phyloP scores from a whole-genome alignment of 2,888 invertebrate genomes.

The Cerastis rubricosa region DNA sequence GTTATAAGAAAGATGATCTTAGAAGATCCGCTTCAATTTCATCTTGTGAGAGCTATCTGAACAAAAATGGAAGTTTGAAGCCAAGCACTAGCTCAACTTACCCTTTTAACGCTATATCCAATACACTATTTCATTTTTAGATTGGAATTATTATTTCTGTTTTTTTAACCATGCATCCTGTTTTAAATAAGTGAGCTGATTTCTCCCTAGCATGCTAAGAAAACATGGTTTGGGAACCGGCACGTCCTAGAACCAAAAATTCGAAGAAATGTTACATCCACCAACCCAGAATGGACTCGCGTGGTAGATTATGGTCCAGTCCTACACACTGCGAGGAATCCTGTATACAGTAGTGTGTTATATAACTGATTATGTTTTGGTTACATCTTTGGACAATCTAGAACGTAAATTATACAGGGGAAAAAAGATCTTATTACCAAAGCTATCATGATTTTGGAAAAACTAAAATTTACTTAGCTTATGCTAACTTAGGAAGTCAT shows the following conservation, averaged over 20 bases:
- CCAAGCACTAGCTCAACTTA: background rate
- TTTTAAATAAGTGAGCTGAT: background rate
- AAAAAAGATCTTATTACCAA: no score
- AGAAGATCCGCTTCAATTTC: constrained; percentile 13
- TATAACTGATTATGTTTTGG: background rate
- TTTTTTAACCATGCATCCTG: background rate
- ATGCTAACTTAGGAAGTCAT: no score
- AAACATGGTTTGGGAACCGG: background rate
- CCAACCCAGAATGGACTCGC: background rate
- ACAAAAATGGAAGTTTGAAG: background rate
- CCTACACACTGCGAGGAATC: background rate
- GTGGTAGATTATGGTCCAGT: background rate
- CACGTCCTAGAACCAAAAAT: background rate
- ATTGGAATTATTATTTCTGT: background rate
- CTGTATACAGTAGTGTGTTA: no score
- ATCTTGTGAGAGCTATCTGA: background rate
- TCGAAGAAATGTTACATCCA: background rate
- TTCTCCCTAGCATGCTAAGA: background rate
- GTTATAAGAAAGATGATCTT: background rate
- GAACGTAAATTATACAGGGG: background rate
- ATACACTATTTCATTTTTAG: background rate
- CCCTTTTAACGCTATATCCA: background rate
- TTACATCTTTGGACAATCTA: background rate
- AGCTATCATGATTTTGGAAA: no score
- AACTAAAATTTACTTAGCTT: no score